Evolutionary conservation across 2,113 vertebrate species (phyloP), one percentile per base, ranked within the genome.

Genomic region (Lepidothrix coronata): DNA sequence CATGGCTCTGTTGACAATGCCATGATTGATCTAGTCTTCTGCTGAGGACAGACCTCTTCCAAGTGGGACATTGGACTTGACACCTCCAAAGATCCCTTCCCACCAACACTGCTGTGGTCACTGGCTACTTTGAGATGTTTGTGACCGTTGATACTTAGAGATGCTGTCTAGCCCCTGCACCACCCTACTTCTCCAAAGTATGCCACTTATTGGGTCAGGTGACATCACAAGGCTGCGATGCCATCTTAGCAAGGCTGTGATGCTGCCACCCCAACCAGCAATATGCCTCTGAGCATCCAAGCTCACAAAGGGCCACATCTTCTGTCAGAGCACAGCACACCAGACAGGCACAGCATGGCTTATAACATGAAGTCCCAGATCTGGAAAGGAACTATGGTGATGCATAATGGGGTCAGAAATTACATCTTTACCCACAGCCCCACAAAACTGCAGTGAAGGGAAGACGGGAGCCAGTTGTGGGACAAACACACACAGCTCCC

Each of bases 391-490:
- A 28, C 14, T 2, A 1, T 31, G 19, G 13, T 41, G 68, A 52
- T 37, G 31, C 9, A 10, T 4, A 66, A 35, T 0, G 2, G 52
- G 18, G 39, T 15, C 51, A 81, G n/a, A 78, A 74, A 78, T 46
- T 20, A 76, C 24, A 59, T 25, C 17, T 89, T 61, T 54, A 74
- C n/a, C 27, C n/a, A 37, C 9, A 85, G 27, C 31, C 67, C 37
- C 58, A 41, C 31, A 73, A 58, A 76, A 59, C 17, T 59, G 23
- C 22, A 58, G 23, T 9, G 22, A 21, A 70, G 6, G 18, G 37
- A 52, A 52, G 41, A 59, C 0, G 0, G 24, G 10, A 91, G 35
- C 37, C 39, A 33, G 25, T 2, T 3, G 1, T 22, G 33, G 35
- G 22, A 63, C 48, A 75, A 81, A 27, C 24, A 52, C 18, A 57